These are phyloP conservation scores for Eudyptes chrysolophus DNA, from an alignment of 2,113 vertebrate genomes.

Conservation along the genomic window DNA sequence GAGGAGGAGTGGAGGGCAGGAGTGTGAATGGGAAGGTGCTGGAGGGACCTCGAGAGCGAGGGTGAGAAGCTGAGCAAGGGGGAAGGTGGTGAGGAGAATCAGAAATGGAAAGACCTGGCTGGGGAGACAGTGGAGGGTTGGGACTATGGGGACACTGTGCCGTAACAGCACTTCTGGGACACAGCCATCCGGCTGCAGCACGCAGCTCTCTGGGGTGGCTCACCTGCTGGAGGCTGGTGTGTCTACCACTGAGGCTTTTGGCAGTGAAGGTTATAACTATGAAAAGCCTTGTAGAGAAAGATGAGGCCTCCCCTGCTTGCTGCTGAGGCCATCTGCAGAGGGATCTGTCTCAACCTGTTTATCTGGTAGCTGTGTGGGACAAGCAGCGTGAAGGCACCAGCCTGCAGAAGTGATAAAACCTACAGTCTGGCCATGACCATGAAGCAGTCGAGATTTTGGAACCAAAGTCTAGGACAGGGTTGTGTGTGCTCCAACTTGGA, in stretches of 20 bases:
- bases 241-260: neutral
- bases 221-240: rapidly evolving
- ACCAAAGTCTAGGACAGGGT: neutral
- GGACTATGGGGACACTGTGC: rapidly evolving
- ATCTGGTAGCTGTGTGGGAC: neutral
- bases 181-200: neutral
- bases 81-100: neutral
- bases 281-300: neutral
- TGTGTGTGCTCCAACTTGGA: neutral
- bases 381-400: neutral
- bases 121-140: rapidly evolving
- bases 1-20: neutral
- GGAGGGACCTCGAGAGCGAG: neutral
- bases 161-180: neutral
- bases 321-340: neutral
- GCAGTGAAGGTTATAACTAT: neutral
- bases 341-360: neutral
- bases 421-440: neutral
- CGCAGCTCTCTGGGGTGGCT: rapidly evolving
- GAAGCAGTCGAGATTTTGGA: neutral
- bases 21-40: neutral
- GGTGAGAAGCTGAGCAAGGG: neutral
- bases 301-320: neutral
- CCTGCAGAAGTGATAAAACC: neutral
- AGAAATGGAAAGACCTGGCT: neutral